A percentile compares a stretch with the other conserved stretches of the same genome.
phyloP scores from a whole-genome alignment of 2,888 invertebrate species.

The Melanostoma scalare region DNA sequence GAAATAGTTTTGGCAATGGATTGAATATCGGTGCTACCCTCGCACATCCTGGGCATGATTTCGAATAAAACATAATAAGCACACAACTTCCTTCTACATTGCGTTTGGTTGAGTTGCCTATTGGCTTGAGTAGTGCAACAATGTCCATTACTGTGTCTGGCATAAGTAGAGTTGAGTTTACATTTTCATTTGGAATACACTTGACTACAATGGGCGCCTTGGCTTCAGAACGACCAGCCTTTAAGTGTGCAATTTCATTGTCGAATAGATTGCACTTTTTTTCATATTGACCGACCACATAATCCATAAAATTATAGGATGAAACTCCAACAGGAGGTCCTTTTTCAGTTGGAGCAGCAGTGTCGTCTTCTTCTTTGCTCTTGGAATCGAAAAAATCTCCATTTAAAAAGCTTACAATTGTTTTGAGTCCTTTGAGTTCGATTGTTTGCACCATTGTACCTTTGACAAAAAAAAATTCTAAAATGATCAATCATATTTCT shows the following conservation, averaged over 20 bases:
- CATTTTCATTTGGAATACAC: slow-evolving; percentile 76
- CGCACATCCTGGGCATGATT: slow-evolving; percentile 94
- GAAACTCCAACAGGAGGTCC: slow-evolving; percentile 77
- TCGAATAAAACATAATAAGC: slow-evolving; percentile 93
- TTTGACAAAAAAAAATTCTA: not conserved
- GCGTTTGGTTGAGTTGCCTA: slow-evolving; percentile 83
- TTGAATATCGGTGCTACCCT: slow-evolving; percentile 95
- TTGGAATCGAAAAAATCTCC: slow-evolving; percentile 74
- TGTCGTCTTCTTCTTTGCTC: slow-evolving; percentile 72
- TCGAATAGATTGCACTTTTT: slow-evolving; percentile 77
- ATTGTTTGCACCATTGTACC: slow-evolving; percentile 58
- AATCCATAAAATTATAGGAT: slow-evolving; percentile 78
- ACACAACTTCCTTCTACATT: slow-evolving; percentile 87
- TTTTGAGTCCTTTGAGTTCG: slow-evolving; percentile 61
- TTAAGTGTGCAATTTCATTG: slow-evolving; percentile 76
- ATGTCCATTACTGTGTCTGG: slow-evolving; percentile 79
- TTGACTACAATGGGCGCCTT: slow-evolving; percentile 79
- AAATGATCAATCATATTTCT: not conserved
- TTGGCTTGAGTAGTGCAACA: slow-evolving; percentile 78
- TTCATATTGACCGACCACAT: slow-evolving; percentile 76
- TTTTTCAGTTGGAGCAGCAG: slow-evolving; percentile 70
- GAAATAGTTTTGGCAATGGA: slow-evolving; percentile 93
- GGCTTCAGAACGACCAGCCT: slow-evolving; percentile 63
- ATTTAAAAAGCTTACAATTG: slow-evolving; percentile 53
- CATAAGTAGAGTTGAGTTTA: slow-evolving; percentile 76